Base-by-base conservation (phyloP, 2,113 vertebrate species). In the Phyllopteryx taeniolatus region DNA sequence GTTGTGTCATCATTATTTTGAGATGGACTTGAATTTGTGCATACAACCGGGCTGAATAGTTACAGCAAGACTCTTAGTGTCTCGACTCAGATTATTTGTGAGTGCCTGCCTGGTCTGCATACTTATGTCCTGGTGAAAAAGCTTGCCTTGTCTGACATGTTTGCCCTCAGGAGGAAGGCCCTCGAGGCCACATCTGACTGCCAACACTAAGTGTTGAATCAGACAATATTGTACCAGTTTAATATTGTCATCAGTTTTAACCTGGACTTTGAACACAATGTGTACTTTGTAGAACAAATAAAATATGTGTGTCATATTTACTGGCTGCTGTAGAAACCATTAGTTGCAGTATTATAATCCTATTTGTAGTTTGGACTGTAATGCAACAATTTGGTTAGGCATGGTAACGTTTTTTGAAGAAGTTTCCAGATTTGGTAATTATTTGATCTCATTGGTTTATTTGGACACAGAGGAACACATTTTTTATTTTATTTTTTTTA, bases 111-210 rank as follows among this genome's bases (percentile, higher is more conserved):
- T 19, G 31, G 49, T 35, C 9, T 63, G 35, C 61, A 8, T n/a
- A 42, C 35, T 62, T 8, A 54, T 20, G 53, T 54, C 20, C 20
- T 54, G 20, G 19, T 9, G 49, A 19, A 51, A 51, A 51, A 2
- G 8, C 14, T 54, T 54, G 56, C 12, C 12, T 59, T 61, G 2
- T 35, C 2, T 61, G 33, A 61, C 59, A 35, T 59, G 74, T 78
- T 78, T 73, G 74, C 71, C 75, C 84, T 77, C 74, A 77, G 71
- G 70, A 79, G 79, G 68, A 79, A 86, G 84, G 79, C 73, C 77
- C 68, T 49, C 68, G 65, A 81, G 80, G 83, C 80, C 76, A 83
- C 74, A 76, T 80, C 70, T 73, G 60, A 68, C 70, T 74, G 35
- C 71, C 66, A 69, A 43, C 53, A 68, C n/a, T 60, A 75, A 78